Conservation (phyloP, 2,113 vertebrate genomes). For the Podarcis muralis region DNA sequence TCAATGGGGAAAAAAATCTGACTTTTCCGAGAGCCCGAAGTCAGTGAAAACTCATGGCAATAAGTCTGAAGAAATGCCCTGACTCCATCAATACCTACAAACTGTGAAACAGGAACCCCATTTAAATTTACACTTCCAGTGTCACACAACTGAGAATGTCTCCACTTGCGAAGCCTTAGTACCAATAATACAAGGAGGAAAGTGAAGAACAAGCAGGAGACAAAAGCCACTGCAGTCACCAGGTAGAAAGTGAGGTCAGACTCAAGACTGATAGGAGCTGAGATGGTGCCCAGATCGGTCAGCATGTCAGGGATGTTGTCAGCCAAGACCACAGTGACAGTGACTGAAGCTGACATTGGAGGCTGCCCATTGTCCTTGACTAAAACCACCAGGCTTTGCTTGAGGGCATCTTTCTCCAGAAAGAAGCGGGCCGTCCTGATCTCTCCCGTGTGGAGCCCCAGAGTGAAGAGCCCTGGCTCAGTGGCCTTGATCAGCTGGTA, state of each 20-base stretch:
- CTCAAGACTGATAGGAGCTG: neutral
- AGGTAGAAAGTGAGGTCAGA: neutral
- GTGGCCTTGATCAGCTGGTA: constrained; percentile 15
- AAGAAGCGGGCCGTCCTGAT: neutral
- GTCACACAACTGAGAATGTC: neutral
- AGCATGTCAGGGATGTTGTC: neutral
- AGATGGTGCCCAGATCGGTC: constrained; percentile 22
- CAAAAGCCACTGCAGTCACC: constrained; percentile 1
- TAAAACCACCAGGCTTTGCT: constrained; percentile 1
- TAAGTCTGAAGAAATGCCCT: neutral
- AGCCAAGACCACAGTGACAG: too few relatives aligned
- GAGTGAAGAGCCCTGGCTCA: constrained; percentile 2
- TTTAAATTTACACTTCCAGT: neutral
- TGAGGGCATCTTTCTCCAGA: neutral
- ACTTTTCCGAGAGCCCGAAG: neutral
- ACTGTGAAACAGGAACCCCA: neutral
- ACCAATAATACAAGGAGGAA: neutral
- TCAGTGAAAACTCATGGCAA: neutral
- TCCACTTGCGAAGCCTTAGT: neutral
- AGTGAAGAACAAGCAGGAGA: constrained; percentile 3
- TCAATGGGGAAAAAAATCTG: neutral
- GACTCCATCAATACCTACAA: neutral
- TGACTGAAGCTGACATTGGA: too few relatives aligned
- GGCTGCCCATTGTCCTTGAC: neutral
- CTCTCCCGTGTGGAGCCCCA: constrained; percentile 10